Evolutionary conservation across 2,113 vertebrate species (phyloP).

Genomic region (Takifugu flavidus): DNA sequence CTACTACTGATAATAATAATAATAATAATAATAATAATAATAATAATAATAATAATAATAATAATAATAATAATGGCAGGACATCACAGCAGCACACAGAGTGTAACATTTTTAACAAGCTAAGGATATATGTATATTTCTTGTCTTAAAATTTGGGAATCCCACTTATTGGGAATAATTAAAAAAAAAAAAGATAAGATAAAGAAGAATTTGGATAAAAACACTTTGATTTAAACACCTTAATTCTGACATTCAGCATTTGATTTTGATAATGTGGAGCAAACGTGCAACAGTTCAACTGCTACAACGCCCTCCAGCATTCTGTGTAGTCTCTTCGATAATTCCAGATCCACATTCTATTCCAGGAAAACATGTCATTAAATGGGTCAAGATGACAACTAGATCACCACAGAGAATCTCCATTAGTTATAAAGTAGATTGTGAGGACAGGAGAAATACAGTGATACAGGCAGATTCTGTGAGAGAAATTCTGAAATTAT

Average conservation of each 20-base stretch:
- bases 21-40: too few relatives aligned
- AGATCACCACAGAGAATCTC: conserved; percentile 36
- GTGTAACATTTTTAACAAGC: too few relatives aligned
- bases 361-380: conserved; percentile 66
- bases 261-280: conserved; percentile 5
- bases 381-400: conserved; percentile 65
- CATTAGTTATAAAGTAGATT: conserved; percentile 24
- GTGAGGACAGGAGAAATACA: conserved; percentile 9
- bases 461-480: background rate
- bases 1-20: too few relatives aligned
- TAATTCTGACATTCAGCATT: background rate
- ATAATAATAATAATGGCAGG: too few relatives aligned
- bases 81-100: too few relatives aligned
- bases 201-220: conserved; percentile 12
- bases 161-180: background rate
- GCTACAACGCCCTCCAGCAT: conserved; percentile 2
- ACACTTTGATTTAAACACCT: background rate
- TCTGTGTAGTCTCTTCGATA: conserved; percentile 43
- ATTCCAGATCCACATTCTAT: conserved; percentile 65
- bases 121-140: too few relatives aligned
- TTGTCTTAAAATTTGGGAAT: too few relatives aligned
- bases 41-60: too few relatives aligned
- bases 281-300: conserved; percentile 10
- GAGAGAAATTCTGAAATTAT: background rate
- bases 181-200: background rate